phyloP scores from a whole-genome alignment of 2,797 vertebrate species.

The Enteromius anoplus region DNA sequence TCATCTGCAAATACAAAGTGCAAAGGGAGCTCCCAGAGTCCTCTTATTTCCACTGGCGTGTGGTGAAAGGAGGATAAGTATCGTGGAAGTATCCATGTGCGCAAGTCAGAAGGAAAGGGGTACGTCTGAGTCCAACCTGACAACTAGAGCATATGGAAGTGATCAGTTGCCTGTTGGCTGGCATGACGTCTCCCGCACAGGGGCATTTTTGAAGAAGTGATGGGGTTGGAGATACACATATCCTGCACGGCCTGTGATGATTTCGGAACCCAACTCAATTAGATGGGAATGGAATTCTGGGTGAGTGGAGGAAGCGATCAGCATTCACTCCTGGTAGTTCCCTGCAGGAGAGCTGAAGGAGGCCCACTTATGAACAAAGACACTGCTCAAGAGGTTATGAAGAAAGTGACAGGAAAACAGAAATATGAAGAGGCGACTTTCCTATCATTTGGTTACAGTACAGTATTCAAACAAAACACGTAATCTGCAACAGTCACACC shows the following conservation, averaged over 20 bases:
- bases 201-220: constrained; percentile 40
- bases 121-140: constrained; percentile 42
- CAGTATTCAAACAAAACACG: neutral
- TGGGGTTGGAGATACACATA: constrained; percentile 31
- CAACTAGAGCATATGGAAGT: constrained; percentile 56
- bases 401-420: constrained; percentile 38
- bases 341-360: constrained; percentile 14
- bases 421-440: constrained; percentile 49
- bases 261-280: constrained; percentile 50
- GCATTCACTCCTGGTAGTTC: constrained; percentile 40
- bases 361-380: constrained; percentile 18
- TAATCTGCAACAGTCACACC: constrained; percentile 6
- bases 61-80: constrained; percentile 38
- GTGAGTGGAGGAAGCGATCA: constrained; percentile 32
- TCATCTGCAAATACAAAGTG: constrained; percentile 32
- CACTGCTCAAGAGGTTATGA: constrained; percentile 6
- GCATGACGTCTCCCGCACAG: constrained; percentile 41
- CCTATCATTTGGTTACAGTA: neutral
- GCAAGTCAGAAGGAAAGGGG: constrained; percentile 40
- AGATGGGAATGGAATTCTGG: constrained; percentile 40
- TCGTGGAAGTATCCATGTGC: constrained; percentile 17
- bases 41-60: constrained; percentile 37
- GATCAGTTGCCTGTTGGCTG: constrained; percentile 53
- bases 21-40: constrained; percentile 31
- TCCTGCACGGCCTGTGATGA: constrained; percentile 41